These are phyloP conservation scores for Thalassophryne amazonica DNA, from an alignment of 2,797 vertebrate species.

Conservation along the genomic window DNA sequence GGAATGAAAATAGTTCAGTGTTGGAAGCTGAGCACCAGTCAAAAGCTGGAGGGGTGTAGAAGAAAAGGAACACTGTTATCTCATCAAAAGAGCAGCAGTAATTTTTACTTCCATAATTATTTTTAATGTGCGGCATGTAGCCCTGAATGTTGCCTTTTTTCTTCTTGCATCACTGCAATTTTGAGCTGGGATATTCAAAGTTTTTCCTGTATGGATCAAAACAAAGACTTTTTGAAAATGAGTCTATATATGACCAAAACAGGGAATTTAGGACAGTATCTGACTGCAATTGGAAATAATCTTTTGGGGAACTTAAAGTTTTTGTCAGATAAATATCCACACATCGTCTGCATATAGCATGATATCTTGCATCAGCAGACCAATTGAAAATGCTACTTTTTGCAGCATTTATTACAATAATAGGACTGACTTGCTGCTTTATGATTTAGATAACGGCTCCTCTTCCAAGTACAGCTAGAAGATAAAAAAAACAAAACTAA, in stretches of 20 bases:
- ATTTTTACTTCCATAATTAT: neutral
- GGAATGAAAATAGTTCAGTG: constrained; percentile 61
- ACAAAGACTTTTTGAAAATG: neutral
- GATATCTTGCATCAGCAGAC: neutral
- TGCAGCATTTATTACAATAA: neutral
- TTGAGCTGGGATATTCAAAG: too few species aligned
- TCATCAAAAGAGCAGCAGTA: constrained; percentile 15
- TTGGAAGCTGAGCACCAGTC: constrained; percentile 77
- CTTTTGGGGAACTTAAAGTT: neutral
- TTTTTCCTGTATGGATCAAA: too few species aligned
- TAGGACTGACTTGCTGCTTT: constrained; percentile 27
- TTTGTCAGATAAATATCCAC: neutral
- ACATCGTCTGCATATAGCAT: constrained; percentile 4
- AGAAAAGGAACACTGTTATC: constrained; percentile 50
- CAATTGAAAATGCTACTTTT: neutral
- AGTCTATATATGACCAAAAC: neutral
- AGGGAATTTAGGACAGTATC: neutral
- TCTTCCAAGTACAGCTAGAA: constrained; percentile 60
- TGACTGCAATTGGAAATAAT: neutral
- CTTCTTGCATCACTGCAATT: too few species aligned
- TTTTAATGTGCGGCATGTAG: too few species aligned
- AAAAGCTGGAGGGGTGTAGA: constrained; percentile 43
- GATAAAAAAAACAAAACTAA: constrained; percentile 49
- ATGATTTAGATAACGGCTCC: constrained; percentile 46
- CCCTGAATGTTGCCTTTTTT: too few species aligned